phyloP scores from a whole-genome alignment of 2,113 vertebrate species.

The Mohoua ochrocephala region DNA sequence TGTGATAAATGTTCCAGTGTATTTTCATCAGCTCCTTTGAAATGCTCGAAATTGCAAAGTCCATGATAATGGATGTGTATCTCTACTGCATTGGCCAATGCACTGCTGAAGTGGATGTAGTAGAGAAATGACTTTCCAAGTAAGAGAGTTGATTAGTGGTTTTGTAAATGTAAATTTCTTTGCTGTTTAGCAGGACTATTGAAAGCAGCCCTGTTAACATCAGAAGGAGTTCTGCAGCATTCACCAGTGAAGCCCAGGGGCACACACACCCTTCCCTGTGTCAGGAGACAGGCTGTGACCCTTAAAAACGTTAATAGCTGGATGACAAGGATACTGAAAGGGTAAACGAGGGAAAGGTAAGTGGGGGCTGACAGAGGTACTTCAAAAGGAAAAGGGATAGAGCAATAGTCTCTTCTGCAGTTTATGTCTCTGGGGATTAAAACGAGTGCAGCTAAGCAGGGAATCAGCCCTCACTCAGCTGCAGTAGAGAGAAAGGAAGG shows the following conservation, averaged over 20 bases:
- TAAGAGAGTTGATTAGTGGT: background rate
- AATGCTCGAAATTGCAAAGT: background rate
- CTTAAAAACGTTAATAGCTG: background rate
- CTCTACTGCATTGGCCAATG: background rate
- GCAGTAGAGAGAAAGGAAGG: background rate
- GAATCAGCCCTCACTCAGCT: background rate
- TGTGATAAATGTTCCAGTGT: background rate
- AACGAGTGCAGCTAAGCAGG: background rate
- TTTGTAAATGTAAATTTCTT: background rate
- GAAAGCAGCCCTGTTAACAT: background rate
- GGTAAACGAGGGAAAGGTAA: background rate
- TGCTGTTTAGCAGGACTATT: background rate
- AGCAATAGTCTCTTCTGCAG: background rate
- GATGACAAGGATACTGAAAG: background rate
- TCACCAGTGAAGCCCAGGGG: background rate
- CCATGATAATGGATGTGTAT: background rate
- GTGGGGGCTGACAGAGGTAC: background rate
- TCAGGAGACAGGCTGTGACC: background rate
- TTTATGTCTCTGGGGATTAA: background rate
- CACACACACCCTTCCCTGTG: background rate
- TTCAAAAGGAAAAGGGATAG: background rate
- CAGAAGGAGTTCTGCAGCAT: background rate
- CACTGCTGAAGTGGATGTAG: background rate
- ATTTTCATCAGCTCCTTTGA: background rate
- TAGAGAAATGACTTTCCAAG: background rate